These are phyloP conservation scores for Ennomos quercinarius DNA, from an alignment of 2,888 invertebrate species.

Conservation along the genomic window DNA sequence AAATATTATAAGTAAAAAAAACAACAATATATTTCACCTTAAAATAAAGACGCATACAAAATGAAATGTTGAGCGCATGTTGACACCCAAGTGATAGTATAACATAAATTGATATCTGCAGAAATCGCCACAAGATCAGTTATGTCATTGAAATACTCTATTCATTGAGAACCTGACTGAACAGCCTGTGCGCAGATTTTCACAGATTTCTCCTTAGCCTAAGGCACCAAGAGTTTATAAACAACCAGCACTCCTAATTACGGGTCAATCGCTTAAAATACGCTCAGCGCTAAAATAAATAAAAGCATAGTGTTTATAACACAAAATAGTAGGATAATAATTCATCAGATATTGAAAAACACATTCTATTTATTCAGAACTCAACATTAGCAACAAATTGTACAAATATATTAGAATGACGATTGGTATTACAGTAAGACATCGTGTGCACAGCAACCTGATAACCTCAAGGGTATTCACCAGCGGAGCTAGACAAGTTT, in stretches of 20 bases:
- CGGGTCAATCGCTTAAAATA: conserved; percentile 15
- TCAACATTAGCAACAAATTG: neutral
- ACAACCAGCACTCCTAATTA: neutral
- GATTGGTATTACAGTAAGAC: neutral
- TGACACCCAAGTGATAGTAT: conserved; percentile 2
- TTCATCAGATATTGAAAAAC: conserved; percentile 3
- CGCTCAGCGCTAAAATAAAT: conserved; percentile 16
- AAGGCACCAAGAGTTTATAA: neutral
- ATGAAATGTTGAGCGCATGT: conserved; percentile 18
- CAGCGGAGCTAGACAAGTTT: too few relatives aligned
- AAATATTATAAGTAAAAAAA: conserved; percentile 12
- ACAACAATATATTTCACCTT: conserved; percentile 18
- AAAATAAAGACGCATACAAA: conserved; percentile 16
- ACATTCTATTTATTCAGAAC: neutral
- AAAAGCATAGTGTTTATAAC: conserved; percentile 8
- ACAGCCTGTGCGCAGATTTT: neutral
- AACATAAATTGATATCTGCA: neutral
- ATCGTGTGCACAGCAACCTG: neutral
- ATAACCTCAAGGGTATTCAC: too few relatives aligned
- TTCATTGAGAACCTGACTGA: neutral
- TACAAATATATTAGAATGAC: neutral
- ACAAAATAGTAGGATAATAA: conserved; percentile 5
- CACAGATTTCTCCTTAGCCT: conserved; percentile 1
- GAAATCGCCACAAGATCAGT: neutral
- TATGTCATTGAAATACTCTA: too few relatives aligned